Conservation (phyloP, 1,140 invertebrate genomes). For the Parapsyche elsis region DNA sequence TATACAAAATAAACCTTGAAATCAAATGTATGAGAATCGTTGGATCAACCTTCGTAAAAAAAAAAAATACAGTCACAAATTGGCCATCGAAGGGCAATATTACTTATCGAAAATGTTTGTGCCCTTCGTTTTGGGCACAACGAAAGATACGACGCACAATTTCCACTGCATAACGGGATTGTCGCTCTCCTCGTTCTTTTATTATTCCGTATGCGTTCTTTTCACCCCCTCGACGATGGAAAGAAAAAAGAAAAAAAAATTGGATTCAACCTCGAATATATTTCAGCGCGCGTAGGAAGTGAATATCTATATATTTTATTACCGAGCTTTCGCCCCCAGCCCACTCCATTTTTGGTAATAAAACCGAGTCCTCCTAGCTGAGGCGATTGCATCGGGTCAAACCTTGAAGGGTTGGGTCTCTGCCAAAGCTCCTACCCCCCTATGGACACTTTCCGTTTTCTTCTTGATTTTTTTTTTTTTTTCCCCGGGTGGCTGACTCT, state of each 20-base stretch:
- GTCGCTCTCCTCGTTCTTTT: background rate
- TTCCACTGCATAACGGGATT: background rate
- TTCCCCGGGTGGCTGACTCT: background rate
- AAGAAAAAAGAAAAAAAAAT: background rate
- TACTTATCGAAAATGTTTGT: background rate
- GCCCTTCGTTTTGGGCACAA: background rate
- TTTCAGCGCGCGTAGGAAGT: background rate
- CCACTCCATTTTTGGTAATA: background rate
- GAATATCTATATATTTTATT: constrained; percentile 22
- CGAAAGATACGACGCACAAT: background rate
- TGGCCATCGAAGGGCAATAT: too few relatives aligned
- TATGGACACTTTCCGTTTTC: constrained; percentile 26
- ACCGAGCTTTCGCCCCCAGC: constrained; percentile 3
- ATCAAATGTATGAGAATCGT: too few relatives aligned
- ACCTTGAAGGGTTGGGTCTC: constrained; percentile 17
- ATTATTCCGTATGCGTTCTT: background rate
- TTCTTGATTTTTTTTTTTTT: background rate
- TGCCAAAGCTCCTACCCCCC: background rate
- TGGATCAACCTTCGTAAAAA: too few relatives aligned
- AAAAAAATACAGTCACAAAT: too few relatives aligned
- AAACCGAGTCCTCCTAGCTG: background rate
- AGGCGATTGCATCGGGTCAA: background rate
- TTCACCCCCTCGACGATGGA: background rate
- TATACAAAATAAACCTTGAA: too few relatives aligned
- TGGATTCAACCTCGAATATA: background rate